These are phyloP conservation scores for Tretioscincus oriximinensis DNA, from an alignment of 2,113 vertebrate genomes.

Conservation along the genomic window DNA sequence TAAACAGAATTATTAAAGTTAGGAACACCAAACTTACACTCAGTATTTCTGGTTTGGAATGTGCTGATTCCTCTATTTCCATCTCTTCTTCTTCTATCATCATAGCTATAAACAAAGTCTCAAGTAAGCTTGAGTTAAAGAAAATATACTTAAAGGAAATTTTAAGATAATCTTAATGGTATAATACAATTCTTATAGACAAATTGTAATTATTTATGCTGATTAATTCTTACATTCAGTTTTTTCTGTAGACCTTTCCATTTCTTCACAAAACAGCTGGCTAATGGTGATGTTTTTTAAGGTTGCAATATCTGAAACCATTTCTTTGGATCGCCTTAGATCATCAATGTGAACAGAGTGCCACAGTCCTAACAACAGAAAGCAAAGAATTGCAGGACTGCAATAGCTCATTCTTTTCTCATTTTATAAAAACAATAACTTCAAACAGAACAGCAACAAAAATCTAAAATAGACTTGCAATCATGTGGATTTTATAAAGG, in stretches of 20 bases:
- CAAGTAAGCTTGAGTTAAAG: slow-evolving; percentile 10
- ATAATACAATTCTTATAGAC: neutral
- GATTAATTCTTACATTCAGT: slow-evolving; percentile 64
- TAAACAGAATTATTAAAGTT: neutral
- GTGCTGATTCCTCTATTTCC: rapidly evolving
- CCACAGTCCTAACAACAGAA: slow-evolving; percentile 81
- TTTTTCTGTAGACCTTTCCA: neutral
- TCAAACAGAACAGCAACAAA: neutral
- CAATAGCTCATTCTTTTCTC: neutral
- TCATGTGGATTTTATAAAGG: neutral
- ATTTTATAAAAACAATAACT: neutral
- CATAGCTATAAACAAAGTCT: slow-evolving; percentile 26
- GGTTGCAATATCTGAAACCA: slow-evolving; percentile 83
- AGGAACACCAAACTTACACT: slow-evolving; percentile 50
- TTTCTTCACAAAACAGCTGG: slow-evolving; percentile 79
- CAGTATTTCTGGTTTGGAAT: neutral
- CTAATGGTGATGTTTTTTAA: slow-evolving; percentile 87
- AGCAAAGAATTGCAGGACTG: neutral
- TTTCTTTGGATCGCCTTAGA: slow-evolving; percentile 83
- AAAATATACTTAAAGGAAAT: neutral
- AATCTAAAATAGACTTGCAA: neutral
- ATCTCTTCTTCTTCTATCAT: neutral
- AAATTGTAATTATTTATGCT: no score
- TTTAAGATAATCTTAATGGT: slow-evolving; percentile 1
- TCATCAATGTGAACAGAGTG: slow-evolving; percentile 92